Base-by-base conservation (phyloP, 2,888 invertebrate species). In the Bombylius major region DNA sequence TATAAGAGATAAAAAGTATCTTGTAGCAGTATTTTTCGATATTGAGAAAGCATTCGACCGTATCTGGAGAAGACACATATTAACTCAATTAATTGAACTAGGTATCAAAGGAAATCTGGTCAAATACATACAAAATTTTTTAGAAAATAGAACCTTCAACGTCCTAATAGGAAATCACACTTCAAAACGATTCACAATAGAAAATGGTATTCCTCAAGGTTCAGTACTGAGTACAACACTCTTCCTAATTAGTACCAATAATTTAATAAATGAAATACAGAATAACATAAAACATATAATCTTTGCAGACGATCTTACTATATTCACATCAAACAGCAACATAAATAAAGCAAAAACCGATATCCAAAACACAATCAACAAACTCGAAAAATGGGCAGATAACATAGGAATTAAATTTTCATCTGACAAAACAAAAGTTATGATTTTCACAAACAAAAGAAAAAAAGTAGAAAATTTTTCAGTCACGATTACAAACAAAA, bases 121-220 rank as follows among this genome's bases (percentile, higher is more conserved):
- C 12, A 8, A 13, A 5, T 54, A 50, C 36, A 32, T 50, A 4
- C 5, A n/a, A n/a, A n/a, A 54, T 31, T 54, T 54, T 44, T 32
- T 54, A 31, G 13, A 11, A 13, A 31, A 31, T 3, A 42, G 54
- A 49, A 44, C n/a, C 4, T 45, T 54, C 5, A 32, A 49, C 34
- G 13, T 34, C 3, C 13, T 8, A 32, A 50, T 45, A 9, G 54
- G 50, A 13, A 54, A 54, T 42, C 13, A 13, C 4, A 42, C 14
- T 9, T 54, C 54, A 8, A 9, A 45, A n/a, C 13, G 32, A 46
- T 8, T 34, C 3, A 33, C 8, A 11, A 5, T 50, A 23, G 44
- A 49, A 33, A 49, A 42, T 39, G 54, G 54, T n/a, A 49, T 54
- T 6, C 49, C 54, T 5, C 54, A 54, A 13, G 54, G 54, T 0